Percentiles rank a stretch among this genome's conserved stretches.
These are phyloP conservation scores for Catotricha subobsoleta DNA, from an alignment of 2,888 invertebrate species.

Conservation along the genomic window DNA sequence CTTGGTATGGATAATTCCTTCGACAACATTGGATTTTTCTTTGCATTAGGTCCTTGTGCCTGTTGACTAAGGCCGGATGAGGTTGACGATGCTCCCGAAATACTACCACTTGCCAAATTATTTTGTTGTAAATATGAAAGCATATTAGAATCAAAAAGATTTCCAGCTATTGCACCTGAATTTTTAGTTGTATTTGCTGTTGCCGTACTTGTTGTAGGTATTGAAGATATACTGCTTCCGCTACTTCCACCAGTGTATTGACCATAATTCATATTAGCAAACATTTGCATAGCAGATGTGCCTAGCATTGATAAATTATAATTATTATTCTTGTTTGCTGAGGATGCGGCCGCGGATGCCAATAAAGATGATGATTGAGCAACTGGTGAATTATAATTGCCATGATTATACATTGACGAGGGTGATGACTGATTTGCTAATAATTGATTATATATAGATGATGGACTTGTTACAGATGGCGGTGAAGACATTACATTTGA, in stretches of 20 bases:
- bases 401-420: neutral
- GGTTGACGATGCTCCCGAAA: neutral
- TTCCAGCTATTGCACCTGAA: neutral
- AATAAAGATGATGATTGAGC: conserved; percentile 1
- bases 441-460: neutral
- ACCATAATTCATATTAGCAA: too few relatives aligned
- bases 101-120: neutral
- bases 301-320: too few relatives aligned
- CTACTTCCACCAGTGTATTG: neutral
- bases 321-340: too few relatives aligned
- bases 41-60: conserved; percentile 6
- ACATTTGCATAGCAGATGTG: too few relatives aligned
- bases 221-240: neutral
- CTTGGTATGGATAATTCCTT: conserved; percentile 4
- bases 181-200: neutral
- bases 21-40: conserved; percentile 3
- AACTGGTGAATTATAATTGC: neutral
- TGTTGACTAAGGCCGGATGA: neutral
- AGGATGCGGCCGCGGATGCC: neutral
- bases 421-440: too few relatives aligned
- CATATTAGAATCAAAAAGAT: too few relatives aligned
- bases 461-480: neutral
- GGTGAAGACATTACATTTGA: conserved; percentile 1
- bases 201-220: neutral
- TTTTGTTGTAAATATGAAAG: neutral